Percentiles rank a stretch among this genome's conserved stretches.
Evolutionary conservation across 1,140 invertebrate genomes (phyloP).

Genomic region (Diuraphis noxia): DNA sequence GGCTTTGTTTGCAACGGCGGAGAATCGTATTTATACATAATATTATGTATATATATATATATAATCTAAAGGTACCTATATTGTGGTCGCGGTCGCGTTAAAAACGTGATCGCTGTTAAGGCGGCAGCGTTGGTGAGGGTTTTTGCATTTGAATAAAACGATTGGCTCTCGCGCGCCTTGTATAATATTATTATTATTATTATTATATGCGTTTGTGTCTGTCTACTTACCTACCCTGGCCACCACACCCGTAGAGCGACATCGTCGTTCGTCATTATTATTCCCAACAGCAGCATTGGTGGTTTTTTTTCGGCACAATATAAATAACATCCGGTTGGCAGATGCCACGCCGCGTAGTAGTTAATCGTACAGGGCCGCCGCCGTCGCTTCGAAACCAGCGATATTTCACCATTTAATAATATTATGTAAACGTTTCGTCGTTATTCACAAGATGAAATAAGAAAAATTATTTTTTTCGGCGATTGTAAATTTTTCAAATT

Average conservation of each 20-base stretch:
- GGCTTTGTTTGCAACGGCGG: not conserved
- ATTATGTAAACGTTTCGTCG: not conserved
- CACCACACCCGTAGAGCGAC: not conserved
- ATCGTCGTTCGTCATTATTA: not conserved
- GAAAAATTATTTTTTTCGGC: no score
- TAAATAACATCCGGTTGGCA: not conserved
- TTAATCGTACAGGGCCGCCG: not conserved
- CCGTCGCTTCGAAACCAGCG: not conserved
- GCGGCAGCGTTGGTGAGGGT: not conserved
- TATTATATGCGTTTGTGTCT: not conserved
- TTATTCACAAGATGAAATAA: no score
- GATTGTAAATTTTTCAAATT: no score
- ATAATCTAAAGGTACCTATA: not conserved
- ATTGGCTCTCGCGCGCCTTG: not conserved
- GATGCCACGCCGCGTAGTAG: not conserved
- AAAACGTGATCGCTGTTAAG: slow-evolving; percentile 16
- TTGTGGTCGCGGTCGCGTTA: not conserved
- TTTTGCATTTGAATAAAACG: slow-evolving; percentile 32
- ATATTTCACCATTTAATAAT: not conserved
- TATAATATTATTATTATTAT: not conserved
- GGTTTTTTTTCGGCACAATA: not conserved
- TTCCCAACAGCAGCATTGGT: not conserved
- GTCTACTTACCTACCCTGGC: not conserved
- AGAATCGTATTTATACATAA: not conserved
- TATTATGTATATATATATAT: not conserved